A percentile compares a stretch with the other conserved stretches of the same genome.
Conservation (phyloP, 1,140 invertebrate species). For the Ganaspis sp. region DNA sequence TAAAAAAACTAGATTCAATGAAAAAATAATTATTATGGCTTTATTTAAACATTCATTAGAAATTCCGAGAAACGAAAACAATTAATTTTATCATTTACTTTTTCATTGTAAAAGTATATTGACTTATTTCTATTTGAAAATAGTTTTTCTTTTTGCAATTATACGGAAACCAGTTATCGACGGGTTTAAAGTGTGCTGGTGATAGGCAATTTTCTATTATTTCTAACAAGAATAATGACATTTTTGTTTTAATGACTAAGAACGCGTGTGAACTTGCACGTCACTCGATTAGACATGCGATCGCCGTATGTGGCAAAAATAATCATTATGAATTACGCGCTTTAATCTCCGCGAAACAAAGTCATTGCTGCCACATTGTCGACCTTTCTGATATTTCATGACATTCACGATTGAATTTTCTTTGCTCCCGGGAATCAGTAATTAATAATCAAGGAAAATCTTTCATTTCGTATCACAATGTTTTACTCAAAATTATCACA, state of each 20-base stretch:
- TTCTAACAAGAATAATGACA: not conserved
- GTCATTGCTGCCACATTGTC: constrained; percentile 51
- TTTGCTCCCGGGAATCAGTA: not conserved
- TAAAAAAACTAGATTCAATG: too few species aligned
- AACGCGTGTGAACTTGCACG: constrained; percentile 51
- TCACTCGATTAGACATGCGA: constrained; percentile 52
- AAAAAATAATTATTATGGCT: too few species aligned
- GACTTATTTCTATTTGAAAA: not conserved
- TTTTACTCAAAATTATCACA: not conserved
- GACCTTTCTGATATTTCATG: constrained; percentile 56
- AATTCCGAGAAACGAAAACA: not conserved
- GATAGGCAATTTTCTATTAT: constrained; percentile 17
- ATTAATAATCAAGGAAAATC: not conserved
- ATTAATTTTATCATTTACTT: not conserved
- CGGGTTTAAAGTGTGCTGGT: not conserved
- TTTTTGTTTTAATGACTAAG: constrained; percentile 48
- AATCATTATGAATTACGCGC: constrained; percentile 56
- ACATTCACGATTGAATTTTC: constrained; percentile 38
- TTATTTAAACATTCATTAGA: too few species aligned
- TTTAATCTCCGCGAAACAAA: constrained; percentile 51
- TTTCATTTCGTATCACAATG: constrained; percentile 5
- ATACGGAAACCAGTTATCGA: not conserved
- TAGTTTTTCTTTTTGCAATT: not conserved
- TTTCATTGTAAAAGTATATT: not conserved
- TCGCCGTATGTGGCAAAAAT: constrained; percentile 48